Evolutionary conservation across 2,888 invertebrate genomes (phyloP).

Genomic region (Phyto melanocephala): DNA sequence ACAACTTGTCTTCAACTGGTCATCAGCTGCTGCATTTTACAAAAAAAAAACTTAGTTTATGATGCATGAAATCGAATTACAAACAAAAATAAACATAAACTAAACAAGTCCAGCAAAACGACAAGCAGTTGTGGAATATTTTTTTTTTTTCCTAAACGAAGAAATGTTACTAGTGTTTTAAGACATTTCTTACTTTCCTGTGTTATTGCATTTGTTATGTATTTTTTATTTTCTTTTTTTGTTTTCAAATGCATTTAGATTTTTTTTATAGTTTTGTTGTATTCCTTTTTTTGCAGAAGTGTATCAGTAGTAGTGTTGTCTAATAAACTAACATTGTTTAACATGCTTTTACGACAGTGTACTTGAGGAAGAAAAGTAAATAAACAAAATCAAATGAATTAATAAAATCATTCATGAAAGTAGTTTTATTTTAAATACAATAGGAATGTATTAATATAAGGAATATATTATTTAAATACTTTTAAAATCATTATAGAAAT

Average conservation of each 20-base stretch:
- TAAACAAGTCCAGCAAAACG: conserved; percentile 16
- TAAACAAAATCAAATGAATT: not conserved
- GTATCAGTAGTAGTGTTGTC: conserved; percentile 18
- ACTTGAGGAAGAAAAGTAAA: not conserved
- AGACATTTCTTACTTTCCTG: not conserved
- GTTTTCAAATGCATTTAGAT: not conserved
- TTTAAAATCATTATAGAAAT: not conserved
- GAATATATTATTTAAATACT: not conserved
- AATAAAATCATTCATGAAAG: no score
- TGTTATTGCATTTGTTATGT: conserved; percentile 6
- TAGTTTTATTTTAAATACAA: no score
- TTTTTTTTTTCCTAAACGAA: not conserved
- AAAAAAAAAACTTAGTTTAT: conserved; percentile 39
- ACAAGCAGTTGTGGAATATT: not conserved
- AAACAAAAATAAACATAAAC: conserved; percentile 36
- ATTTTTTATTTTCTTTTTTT: not conserved
- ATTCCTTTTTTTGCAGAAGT: not conserved
- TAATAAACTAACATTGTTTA: conserved; percentile 42
- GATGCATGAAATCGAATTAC: conserved; percentile 62
- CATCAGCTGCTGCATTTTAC: conserved; percentile 55
- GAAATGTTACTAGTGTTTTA: not conserved
- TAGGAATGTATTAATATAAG: not conserved
- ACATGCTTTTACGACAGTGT: conserved; percentile 3
- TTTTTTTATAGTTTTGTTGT: not conserved
- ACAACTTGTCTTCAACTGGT: conserved; percentile 18